Percentiles rank a stretch among this genome's conserved stretches.
Evolutionary conservation across 2,888 invertebrate genomes (phyloP).

Genomic region (Hydrotaea diabolus): DNA sequence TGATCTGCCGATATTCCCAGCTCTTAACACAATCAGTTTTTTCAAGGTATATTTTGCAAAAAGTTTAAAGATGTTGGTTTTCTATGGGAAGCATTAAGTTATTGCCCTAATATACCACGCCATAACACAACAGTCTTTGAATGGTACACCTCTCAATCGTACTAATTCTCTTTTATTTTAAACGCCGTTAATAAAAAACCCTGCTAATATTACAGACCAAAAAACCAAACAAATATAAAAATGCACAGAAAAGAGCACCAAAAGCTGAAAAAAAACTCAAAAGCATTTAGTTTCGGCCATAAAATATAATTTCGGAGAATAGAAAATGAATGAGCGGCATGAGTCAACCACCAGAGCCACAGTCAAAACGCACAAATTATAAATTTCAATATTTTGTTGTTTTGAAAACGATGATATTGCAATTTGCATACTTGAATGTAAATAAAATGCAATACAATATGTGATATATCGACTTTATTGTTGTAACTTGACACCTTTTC

Average conservation of each 20-base stretch:
- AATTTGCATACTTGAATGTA: conserved; percentile 17
- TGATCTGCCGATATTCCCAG: too few species aligned
- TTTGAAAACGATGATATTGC: not conserved
- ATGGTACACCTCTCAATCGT: too few species aligned
- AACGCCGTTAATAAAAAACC: not conserved
- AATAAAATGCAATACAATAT: not conserved
- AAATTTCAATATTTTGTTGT: conserved; percentile 19
- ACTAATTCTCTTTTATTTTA: too few species aligned
- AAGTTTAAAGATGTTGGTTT: too few species aligned
- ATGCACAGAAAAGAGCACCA: not conserved
- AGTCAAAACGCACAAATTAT: conserved; percentile 7
- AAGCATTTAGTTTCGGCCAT: conserved; percentile 19
- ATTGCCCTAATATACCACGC: too few species aligned
- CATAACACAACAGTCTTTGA: too few species aligned
- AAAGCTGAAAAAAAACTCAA: not conserved
- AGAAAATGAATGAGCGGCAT: not conserved
- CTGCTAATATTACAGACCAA: not conserved
- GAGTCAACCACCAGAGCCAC: not conserved
- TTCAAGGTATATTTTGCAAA: too few species aligned
- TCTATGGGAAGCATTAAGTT: too few species aligned
- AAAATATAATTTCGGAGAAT: conserved; percentile 9
- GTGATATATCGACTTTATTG: too few species aligned
- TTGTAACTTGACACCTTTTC: too few species aligned
- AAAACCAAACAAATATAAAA: not conserved
- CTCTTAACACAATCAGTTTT: too few species aligned